A percentile compares a stretch with the other conserved stretches of the same genome.
These are phyloP conservation scores for Zhuqinia jingwanae DNA, from an alignment of 2,888 invertebrate genomes.

Conservation along the genomic window DNA sequence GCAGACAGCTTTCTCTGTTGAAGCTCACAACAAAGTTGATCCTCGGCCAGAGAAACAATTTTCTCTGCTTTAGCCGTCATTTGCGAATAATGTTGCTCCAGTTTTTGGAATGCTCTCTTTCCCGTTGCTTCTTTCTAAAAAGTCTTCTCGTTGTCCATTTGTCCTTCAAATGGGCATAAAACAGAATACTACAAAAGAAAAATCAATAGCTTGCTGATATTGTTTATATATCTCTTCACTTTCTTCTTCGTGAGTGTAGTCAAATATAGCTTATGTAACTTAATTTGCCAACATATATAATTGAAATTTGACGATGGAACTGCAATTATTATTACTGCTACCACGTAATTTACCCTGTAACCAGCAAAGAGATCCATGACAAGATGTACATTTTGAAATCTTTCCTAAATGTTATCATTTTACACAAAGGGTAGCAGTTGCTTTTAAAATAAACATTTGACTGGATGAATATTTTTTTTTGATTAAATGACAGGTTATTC, in stretches of 20 bases:
- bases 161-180: slow-evolving; percentile 40
- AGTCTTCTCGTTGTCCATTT: slow-evolving; percentile 65
- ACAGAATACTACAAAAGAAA: background rate
- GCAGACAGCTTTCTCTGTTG: slow-evolving; percentile 70
- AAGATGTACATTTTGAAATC: slow-evolving; percentile 68
- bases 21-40: slow-evolving; percentile 70
- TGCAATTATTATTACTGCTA: background rate
- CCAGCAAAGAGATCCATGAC: slow-evolving; percentile 70
- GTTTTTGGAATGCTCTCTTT: slow-evolving; percentile 70
- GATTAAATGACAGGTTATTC: no score
- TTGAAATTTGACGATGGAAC: no score
- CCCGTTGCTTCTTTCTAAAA: slow-evolving; percentile 69
- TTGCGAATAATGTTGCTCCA: slow-evolving; percentile 47
- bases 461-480: no score
- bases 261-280: no score
- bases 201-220: background rate
- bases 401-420: slow-evolving; percentile 62
- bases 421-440: background rate
- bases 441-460: no score
- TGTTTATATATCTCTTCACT: background rate
- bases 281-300: no score
- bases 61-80: slow-evolving; percentile 49
- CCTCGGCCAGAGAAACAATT: slow-evolving; percentile 61
- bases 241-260: no score
- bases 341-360: slow-evolving; percentile 66